A percentile compares a stretch with the other conserved stretches of the same genome.
phyloP scores from a whole-genome alignment of 1,140 invertebrate species.

The Bombus balteatus region DNA sequence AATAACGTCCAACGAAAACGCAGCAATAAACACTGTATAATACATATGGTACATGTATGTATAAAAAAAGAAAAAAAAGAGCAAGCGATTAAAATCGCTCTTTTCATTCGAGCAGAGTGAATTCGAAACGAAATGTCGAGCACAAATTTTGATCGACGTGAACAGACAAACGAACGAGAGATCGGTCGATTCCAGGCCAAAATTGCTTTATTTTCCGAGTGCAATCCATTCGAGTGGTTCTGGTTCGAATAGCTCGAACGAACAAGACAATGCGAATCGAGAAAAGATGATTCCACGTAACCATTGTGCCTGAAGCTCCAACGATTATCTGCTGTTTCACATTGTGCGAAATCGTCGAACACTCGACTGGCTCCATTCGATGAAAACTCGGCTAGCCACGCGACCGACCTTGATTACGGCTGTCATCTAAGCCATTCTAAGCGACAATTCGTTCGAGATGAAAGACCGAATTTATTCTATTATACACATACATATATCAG shows the following conservation, averaged over 20 bases:
- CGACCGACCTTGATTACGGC: slow-evolving; percentile 51
- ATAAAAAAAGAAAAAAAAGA: neutral
- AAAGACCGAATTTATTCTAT: slow-evolving; percentile 52
- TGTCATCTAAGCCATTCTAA: slow-evolving; percentile 40
- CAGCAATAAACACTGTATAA: neutral
- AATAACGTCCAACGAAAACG: slow-evolving; percentile 3
- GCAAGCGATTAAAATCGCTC: neutral
- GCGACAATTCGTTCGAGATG: slow-evolving; percentile 16
- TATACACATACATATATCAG: neutral
- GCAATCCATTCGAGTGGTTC: slow-evolving; percentile 22
- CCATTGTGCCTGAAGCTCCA: slow-evolving; percentile 44
- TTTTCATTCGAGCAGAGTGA: neutral
- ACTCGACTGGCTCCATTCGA: slow-evolving; percentile 41
- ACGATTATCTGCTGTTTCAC: slow-evolving; percentile 57
- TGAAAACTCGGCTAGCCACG: slow-evolving; percentile 57
- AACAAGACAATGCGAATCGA: slow-evolving; percentile 48
- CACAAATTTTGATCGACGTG: slow-evolving; percentile 26
- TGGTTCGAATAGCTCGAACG: neutral
- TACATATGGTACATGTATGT: neutral
- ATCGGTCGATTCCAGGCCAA: slow-evolving; percentile 5
- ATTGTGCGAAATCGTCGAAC: slow-evolving; percentile 59
- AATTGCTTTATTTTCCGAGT: slow-evolving; percentile 50
- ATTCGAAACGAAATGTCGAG: neutral
- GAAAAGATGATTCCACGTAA: slow-evolving; percentile 48
- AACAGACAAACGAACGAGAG: neutral